These are phyloP conservation scores for Drepana arcuata DNA, from an alignment of 1,140 invertebrate genomes.

Conservation along the genomic window DNA sequence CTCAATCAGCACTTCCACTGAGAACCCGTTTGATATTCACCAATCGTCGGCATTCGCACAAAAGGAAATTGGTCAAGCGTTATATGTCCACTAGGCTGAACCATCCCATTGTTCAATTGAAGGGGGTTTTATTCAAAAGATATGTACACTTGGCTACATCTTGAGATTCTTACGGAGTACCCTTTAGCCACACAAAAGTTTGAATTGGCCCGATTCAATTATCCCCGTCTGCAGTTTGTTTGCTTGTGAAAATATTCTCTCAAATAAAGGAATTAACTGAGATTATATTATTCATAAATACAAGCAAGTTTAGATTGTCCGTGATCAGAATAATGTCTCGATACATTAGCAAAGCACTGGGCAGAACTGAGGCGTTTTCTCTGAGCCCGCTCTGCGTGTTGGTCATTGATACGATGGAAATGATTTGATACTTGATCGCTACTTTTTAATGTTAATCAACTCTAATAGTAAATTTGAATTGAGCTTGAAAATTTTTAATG, in stretches of 20 bases:
- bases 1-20: constrained; percentile 39
- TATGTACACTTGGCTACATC: constrained; percentile 35
- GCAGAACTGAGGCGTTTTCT: too few species aligned
- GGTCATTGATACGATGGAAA: constrained; percentile 4
- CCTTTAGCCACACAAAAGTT: constrained; percentile 24
- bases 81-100: constrained; percentile 57
- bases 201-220: constrained; percentile 25
- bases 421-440: constrained; percentile 33
- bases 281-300: constrained; percentile 28
- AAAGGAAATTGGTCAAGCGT: constrained; percentile 68
- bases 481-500: not conserved
- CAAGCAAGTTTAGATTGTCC: constrained; percentile 35
- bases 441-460: not conserved
- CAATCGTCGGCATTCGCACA: constrained; percentile 55
- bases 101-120: constrained; percentile 52
- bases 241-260: constrained; percentile 8
- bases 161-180: constrained; percentile 24
- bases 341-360: too few species aligned
- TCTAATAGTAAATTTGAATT: not conserved
- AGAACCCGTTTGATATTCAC: constrained; percentile 50
- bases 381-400: too few species aligned
- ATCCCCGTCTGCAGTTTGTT: constrained; percentile 16
- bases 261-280: constrained; percentile 2
- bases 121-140: constrained; percentile 37
- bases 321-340: constrained; percentile 44